phyloP scores from a whole-genome alignment of 30 jellyfish, hydroid and myxozoan genomes.

The Mastigias papua region DNA sequence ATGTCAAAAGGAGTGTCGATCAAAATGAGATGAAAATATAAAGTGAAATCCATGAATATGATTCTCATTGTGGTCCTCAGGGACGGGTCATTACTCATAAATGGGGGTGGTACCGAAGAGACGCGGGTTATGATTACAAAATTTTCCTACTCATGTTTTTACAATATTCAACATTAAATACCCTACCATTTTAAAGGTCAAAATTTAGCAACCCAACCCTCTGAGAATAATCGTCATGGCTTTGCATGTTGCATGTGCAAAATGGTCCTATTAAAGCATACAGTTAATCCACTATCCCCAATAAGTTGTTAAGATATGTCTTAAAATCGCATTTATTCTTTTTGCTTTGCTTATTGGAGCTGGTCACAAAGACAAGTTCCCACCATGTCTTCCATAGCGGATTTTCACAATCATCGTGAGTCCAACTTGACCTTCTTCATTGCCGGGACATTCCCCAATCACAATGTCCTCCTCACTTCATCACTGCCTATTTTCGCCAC shows the following conservation, averaged over 20 bases:
- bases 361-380: not conserved
- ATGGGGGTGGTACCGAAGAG: too few species aligned
- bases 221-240: too few species aligned
- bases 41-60: too few species aligned
- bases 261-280: not conserved
- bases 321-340: not conserved
- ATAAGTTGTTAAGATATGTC: not conserved
- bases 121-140: too few species aligned
- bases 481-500: not conserved
- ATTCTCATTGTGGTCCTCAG: too few species aligned
- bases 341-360: not conserved
- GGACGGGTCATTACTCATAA: too few species aligned
- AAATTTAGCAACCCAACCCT: too few species aligned
- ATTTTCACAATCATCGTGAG: not conserved
- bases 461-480: not conserved
- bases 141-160: too few species aligned
- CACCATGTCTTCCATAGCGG: not conserved
- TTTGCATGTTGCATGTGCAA: not conserved
- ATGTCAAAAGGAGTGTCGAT: too few species aligned
- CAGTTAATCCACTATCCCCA: not conserved
- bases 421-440: not conserved
- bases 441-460: not conserved
- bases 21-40: too few species aligned
- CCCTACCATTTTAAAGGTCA: too few species aligned
- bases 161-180: too few species aligned